Evolutionary conservation across 2,797 vertebrate species (phyloP), one percentile per base, ranked within the genome.

Genomic region (Gastrophryne carolinensis): DNA sequence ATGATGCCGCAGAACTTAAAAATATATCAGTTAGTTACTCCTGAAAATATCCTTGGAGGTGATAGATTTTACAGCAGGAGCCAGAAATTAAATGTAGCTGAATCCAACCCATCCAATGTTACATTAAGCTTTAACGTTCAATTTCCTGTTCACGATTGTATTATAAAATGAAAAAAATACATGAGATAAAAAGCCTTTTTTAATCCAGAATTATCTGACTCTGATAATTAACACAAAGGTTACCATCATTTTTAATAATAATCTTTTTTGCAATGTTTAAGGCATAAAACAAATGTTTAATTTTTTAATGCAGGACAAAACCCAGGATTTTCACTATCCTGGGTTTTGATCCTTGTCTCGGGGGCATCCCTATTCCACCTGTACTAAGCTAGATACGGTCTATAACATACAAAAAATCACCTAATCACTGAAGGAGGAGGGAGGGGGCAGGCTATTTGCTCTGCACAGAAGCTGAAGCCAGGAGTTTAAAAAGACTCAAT

Each of bases 1-100:
- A 13, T 79, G 73, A 79, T 62, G 73, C 37, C 69, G 79, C 68
- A 82, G 77, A 82, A 77, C 15, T 68, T 78, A 27, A 72, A 77
- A 58, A 24, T 56, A 41, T 15, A 15, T 73, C 75, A 56, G n/a
- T 85, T 75, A 64, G n/a, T 83, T 79, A 30, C 1, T 30, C 64
- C 71, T 68, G 77, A 75, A 47, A 72, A 47, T n/a, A 27, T 57
- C 54, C 58, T 70, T 75, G 50, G 41, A 32, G 39, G 34, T 61
- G 64, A 62, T 61, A 69, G 80, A 78, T 75, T 61, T 49, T 8
- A 26, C 50, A 49, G 81, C 39, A 67, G 32, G 4, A 32, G 82
- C 75, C 4, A 62, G 79, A 69, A 67, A 79, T 52, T 77, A 68
- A 39, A 66, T 72, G 71, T 57, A 80, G 79, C 72, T 67, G 79